Conservation (phyloP, 2,113 vertebrate genomes). For the Odobenus rosmarus region DNA sequence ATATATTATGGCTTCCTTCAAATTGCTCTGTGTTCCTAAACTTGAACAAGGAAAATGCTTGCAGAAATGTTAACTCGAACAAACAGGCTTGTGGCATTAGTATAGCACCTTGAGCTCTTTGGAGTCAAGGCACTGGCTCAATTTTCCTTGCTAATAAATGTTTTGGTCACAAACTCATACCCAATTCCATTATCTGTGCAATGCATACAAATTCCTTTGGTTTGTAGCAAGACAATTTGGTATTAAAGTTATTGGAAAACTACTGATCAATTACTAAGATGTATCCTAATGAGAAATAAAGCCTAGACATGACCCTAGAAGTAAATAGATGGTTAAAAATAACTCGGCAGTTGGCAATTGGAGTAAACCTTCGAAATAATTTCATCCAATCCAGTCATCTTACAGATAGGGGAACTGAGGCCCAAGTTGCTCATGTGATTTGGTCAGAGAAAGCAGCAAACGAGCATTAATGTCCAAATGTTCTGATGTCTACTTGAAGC, state of each 20-base stretch:
- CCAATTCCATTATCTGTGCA: not conserved
- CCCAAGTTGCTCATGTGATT: not conserved
- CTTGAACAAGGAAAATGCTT: not conserved
- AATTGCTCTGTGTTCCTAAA: not conserved
- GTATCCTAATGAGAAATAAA: not conserved
- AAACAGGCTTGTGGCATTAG: not conserved
- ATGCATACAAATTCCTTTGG: not conserved
- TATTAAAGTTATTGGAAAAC: not conserved
- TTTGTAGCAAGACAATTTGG: constrained; percentile 1
- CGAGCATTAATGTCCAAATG: not conserved
- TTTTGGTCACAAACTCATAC: not conserved
- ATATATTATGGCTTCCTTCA: not conserved
- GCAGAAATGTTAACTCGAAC: not conserved
- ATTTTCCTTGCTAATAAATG: constrained; percentile 2
- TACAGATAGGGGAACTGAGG: not conserved
- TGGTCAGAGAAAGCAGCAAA: not conserved
- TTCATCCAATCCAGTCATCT: constrained; percentile 29
- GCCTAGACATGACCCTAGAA: not conserved
- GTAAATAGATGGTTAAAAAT: constrained; percentile 22
- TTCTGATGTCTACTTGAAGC: not conserved
- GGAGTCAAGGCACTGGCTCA: not conserved
- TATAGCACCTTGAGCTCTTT: not conserved
- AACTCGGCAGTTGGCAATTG: not conserved
- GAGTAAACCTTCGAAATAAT: constrained; percentile 15
- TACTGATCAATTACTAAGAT: not conserved